Evolutionary conservation across 1,140 invertebrate species (phyloP).

Genomic region (Leptinotarsa texana): DNA sequence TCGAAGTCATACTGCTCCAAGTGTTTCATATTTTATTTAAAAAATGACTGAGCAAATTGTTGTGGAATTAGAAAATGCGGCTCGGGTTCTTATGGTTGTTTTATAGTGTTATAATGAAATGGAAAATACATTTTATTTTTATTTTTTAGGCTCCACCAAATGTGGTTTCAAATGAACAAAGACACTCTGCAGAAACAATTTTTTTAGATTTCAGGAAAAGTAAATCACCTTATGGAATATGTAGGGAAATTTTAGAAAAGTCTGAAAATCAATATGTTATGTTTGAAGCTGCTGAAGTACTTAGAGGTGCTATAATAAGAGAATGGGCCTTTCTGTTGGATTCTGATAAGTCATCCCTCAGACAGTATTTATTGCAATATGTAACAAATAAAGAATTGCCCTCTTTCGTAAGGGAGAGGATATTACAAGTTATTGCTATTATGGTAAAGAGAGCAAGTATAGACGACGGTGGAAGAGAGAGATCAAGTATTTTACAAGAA

Average conservation of each 20-base stretch:
- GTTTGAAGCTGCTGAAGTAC: constrained; percentile 83
- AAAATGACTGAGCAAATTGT: constrained; percentile 43
- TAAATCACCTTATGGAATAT: constrained; percentile 79
- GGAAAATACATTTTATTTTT: constrained; percentile 31
- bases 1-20: not conserved
- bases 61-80: constrained; percentile 50
- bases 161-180: constrained; percentile 74
- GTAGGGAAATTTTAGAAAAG: constrained; percentile 79
- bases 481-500: constrained; percentile 72
- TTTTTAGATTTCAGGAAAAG: constrained; percentile 82
- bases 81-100: constrained; percentile 49
- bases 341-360: constrained; percentile 71
- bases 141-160: constrained; percentile 78
- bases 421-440: constrained; percentile 80
- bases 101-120: not conserved
- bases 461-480: constrained; percentile 70
- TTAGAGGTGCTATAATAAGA: constrained; percentile 80
- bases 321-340: constrained; percentile 76
- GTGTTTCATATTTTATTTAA: not conserved
- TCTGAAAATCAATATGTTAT: constrained; percentile 80
- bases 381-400: constrained; percentile 68
- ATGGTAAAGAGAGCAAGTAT: constrained; percentile 83
- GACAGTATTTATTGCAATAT: constrained; percentile 79
- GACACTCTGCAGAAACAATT: constrained; percentile 76
- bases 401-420: constrained; percentile 67